A percentile compares a stretch with the other conserved stretches of the same genome.
These are phyloP conservation scores for Abscondita cerata DNA, from an alignment of 2,888 invertebrate species.

Conservation along the genomic window DNA sequence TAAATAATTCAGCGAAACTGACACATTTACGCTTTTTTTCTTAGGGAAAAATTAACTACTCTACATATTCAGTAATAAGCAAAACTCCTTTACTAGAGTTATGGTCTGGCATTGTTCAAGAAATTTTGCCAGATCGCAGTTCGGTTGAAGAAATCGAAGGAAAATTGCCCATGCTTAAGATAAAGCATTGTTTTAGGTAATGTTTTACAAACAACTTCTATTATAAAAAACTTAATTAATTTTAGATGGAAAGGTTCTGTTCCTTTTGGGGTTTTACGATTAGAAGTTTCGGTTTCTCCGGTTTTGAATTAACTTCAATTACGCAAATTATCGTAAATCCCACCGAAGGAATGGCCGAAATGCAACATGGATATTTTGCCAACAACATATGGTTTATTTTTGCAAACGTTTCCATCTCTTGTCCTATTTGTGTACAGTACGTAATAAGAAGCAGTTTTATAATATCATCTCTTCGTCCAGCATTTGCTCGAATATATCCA, in stretches of 20 bases:
- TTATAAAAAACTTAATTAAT: conserved; percentile 7
- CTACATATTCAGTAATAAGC: conserved; percentile 66
- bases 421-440: conserved; percentile 70
- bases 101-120: conserved; percentile 70
- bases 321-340: conserved; percentile 60
- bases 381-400: conserved; percentile 72
- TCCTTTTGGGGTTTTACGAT: conserved; percentile 67
- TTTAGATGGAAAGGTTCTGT: conserved; percentile 67
- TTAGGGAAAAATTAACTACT: conserved; percentile 69
- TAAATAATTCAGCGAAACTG: conserved; percentile 43
- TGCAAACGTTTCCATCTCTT: conserved; percentile 67
- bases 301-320: conserved; percentile 65
- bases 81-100: conserved; percentile 66
- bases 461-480: conserved; percentile 68
- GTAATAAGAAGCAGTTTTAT: conserved; percentile 66
- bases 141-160: conserved; percentile 71
- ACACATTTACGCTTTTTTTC: not conserved
- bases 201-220: not conserved
- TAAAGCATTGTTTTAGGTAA: conserved; percentile 70
- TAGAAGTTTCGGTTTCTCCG: conserved; percentile 71
- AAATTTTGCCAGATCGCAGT: conserved; percentile 68
- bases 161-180: conserved; percentile 68
- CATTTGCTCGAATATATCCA: conserved; percentile 69
- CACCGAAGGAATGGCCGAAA: conserved; percentile 65
- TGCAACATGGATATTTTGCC: conserved; percentile 67